phyloP scores from a whole-genome alignment of 2,888 invertebrate species.

The Carpatolechia fugitivella region DNA sequence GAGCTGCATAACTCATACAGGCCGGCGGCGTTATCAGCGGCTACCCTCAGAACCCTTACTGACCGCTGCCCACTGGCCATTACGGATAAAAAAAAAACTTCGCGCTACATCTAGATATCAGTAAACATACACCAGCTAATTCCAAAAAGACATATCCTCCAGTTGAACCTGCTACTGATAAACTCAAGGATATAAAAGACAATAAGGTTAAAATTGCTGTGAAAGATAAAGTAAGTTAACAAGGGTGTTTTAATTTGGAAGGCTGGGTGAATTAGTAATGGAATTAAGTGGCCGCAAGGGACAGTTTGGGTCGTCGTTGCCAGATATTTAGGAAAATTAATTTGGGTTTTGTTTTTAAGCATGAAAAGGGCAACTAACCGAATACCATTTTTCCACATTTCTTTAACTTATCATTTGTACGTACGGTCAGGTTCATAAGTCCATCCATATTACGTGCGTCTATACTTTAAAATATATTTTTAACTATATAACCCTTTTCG shows the following conservation, averaged over 20 bases:
- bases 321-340: constrained; percentile 43
- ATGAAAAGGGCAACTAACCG: too few relatives aligned
- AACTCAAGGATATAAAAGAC: not conserved
- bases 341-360: constrained; percentile 26
- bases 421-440: too few relatives aligned
- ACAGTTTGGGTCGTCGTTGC: constrained; percentile 37
- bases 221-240: constrained; percentile 14
- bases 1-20: constrained; percentile 54
- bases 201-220: not conserved
- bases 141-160: constrained; percentile 22
- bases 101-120: constrained; percentile 58
- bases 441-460: too few relatives aligned
- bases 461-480: too few relatives aligned
- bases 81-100: constrained; percentile 69
- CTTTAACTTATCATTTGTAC: too few relatives aligned
- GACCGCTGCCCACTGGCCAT: constrained; percentile 40
- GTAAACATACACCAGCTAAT: constrained; percentile 16
- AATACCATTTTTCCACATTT: too few relatives aligned
- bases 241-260: constrained; percentile 55
- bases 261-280: constrained; percentile 66
- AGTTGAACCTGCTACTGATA: not conserved
- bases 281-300: constrained; percentile 64
- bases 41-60: not conserved
- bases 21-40: constrained; percentile 59
- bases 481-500: too few relatives aligned